These are phyloP conservation scores for Catostylus mosaicus DNA, from an alignment of 30 jellyfish, hydroid and myxozoan species.

Conservation along the genomic window DNA sequence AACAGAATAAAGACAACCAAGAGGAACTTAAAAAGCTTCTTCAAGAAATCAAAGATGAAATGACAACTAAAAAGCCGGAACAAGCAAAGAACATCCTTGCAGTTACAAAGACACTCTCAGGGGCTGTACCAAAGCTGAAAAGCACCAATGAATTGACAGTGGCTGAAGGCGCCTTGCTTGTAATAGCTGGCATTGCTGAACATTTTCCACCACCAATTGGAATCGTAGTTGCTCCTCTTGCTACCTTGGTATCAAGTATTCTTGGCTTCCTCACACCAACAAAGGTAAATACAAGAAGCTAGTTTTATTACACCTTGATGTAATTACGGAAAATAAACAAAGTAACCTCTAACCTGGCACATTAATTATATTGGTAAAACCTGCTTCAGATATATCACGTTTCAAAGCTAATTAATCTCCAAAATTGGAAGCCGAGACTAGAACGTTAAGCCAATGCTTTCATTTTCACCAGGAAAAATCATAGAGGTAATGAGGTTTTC, in stretches of 20 bases:
- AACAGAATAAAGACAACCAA: constrained; percentile 1
- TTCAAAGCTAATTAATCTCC: too few relatives aligned
- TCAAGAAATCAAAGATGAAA: constrained; percentile 32
- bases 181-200: constrained; percentile 33
- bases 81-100: constrained; percentile 19
- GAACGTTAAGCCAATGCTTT: too few relatives aligned
- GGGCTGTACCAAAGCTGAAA: constrained; percentile 32
- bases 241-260: constrained; percentile 23
- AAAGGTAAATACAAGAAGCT: constrained; percentile 4
- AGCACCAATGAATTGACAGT: constrained; percentile 25
- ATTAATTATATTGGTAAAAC: too few relatives aligned
- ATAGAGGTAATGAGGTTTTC: too few relatives aligned
- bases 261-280: constrained; percentile 35
- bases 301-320: too few relatives aligned
- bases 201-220: constrained; percentile 40
- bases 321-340: too few relatives aligned
- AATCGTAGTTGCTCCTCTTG: constrained; percentile 32
- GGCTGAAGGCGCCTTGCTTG: constrained; percentile 38
- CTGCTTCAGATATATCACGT: too few relatives aligned
- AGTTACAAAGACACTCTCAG: constrained; percentile 13
- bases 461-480: too few relatives aligned
- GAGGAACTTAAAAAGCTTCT: constrained; percentile 16
- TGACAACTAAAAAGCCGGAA: constrained; percentile 29
- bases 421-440: too few relatives aligned
- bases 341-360: too few relatives aligned